These are phyloP conservation scores for Tachypleus tridentatus DNA, from an alignment of 1,140 invertebrate genomes.

Conservation along the genomic window DNA sequence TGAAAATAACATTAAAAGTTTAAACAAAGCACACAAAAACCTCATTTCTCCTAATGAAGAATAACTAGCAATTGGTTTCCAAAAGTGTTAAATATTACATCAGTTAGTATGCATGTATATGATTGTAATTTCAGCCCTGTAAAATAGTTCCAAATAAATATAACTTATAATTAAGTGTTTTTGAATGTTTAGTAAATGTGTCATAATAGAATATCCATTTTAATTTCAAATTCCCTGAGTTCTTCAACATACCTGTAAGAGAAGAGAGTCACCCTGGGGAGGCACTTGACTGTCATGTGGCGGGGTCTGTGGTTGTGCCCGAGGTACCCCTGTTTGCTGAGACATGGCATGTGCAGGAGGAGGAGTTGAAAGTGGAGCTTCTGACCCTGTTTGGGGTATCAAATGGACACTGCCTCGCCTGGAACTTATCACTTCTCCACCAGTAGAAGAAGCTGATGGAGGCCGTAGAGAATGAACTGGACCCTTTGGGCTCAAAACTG, in stretches of 20 bases:
- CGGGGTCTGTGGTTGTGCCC: constrained; percentile 47
- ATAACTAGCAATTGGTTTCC: too few relatives aligned
- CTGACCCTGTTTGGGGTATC: constrained; percentile 12
- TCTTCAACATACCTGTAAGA: constrained; percentile 45
- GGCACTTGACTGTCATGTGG: constrained; percentile 58
- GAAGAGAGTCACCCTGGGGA: constrained; percentile 61
- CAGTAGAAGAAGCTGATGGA: background rate
- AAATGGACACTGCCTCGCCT: constrained; percentile 12
- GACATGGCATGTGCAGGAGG: constrained; percentile 23
- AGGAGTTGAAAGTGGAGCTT: constrained; percentile 14
- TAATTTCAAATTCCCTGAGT: too few relatives aligned
- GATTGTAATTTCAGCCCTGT: too few relatives aligned
- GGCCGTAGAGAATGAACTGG: background rate
- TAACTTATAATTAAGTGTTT: too few relatives aligned
- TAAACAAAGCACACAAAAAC: too few relatives aligned
- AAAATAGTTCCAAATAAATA: too few relatives aligned
- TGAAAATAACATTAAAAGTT: too few relatives aligned
- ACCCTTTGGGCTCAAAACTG: background rate
- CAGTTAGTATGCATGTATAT: too few relatives aligned
- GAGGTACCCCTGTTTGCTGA: constrained; percentile 26
- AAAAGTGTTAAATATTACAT: too few relatives aligned
- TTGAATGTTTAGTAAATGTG: too few relatives aligned
- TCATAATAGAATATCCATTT: too few relatives aligned
- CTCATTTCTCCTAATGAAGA: too few relatives aligned
- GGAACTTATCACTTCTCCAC: background rate